A percentile compares a stretch with the other conserved stretches of the same genome.
phyloP scores from a whole-genome alignment of 2,888 invertebrate genomes.

The Gortyna flavago region DNA sequence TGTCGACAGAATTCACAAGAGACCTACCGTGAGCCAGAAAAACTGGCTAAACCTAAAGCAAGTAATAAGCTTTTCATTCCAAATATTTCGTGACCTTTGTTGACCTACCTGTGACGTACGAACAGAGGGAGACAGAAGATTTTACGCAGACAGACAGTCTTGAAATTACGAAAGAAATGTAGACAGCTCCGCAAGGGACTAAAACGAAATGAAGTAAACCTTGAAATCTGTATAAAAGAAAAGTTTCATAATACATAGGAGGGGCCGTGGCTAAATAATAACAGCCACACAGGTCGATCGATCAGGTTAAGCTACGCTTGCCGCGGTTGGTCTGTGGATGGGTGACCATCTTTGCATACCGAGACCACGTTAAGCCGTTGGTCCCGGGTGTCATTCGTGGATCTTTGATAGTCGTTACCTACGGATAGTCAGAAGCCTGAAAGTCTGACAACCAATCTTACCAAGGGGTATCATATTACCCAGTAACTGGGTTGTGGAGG shows the following conservation, averaged over 20 bases:
- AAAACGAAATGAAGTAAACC: constrained; percentile 35
- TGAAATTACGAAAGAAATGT: constrained; percentile 47
- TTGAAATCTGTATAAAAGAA: constrained; percentile 28
- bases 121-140: constrained; percentile 37
- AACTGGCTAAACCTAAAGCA: constrained; percentile 21
- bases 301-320: too few relatives aligned
- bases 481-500: too few relatives aligned
- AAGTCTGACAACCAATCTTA: too few relatives aligned
- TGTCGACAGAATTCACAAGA: constrained; percentile 16
- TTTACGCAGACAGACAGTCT: constrained; percentile 40
- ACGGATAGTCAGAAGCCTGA: too few relatives aligned
- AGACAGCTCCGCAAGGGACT: constrained; percentile 33
- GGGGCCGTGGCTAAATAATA: too few relatives aligned
- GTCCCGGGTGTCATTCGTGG: too few relatives aligned
- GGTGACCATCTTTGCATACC: too few relatives aligned
- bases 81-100: constrained; percentile 61
- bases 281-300: too few relatives aligned
- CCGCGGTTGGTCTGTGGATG: too few relatives aligned
- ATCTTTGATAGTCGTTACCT: too few relatives aligned
- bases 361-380: too few relatives aligned
- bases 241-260: background rate
- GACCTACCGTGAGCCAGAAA: constrained; percentile 21
- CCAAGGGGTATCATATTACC: too few relatives aligned
- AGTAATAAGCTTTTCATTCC: constrained; percentile 48
- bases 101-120: constrained; percentile 66